These are phyloP conservation scores for Strongylocentrotus purpuratus DNA, from an alignment of 35 echinoderm and acorn worm species.

Conservation along the genomic window DNA sequence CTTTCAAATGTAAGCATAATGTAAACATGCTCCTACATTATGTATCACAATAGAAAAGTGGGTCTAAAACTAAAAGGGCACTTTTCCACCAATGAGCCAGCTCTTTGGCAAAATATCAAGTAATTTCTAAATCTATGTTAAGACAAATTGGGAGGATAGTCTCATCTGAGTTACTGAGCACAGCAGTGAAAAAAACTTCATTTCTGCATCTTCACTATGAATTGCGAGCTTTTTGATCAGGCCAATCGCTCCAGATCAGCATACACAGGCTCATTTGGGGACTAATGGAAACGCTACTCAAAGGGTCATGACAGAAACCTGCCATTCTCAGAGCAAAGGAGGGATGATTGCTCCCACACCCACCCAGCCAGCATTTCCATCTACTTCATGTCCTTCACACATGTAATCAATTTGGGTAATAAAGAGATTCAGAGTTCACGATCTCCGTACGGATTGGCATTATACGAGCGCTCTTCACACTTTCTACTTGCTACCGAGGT, in stretches of 20 bases:
- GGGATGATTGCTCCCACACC: not conserved
- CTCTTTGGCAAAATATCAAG: no score
- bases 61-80: no score
- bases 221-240: no score
- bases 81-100: no score
- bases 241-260: not conserved
- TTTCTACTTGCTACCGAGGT: not conserved
- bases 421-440: not conserved
- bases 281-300: not conserved
- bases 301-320: not conserved
- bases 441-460: not conserved
- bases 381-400: not conserved
- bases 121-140: no score
- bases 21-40: no score
- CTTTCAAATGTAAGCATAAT: no score
- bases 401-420: slow-evolving; percentile 6
- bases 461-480: not conserved
- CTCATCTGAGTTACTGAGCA: no score
- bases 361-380: not conserved
- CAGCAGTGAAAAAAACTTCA: no score
- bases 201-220: no score
- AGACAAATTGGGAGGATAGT: no score
- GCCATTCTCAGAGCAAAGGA: not conserved
- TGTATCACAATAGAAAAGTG: no score
- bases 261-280: not conserved